Evolutionary conservation across 2,888 invertebrate species (phyloP).

Genomic region (Chironomus riparius): DNA sequence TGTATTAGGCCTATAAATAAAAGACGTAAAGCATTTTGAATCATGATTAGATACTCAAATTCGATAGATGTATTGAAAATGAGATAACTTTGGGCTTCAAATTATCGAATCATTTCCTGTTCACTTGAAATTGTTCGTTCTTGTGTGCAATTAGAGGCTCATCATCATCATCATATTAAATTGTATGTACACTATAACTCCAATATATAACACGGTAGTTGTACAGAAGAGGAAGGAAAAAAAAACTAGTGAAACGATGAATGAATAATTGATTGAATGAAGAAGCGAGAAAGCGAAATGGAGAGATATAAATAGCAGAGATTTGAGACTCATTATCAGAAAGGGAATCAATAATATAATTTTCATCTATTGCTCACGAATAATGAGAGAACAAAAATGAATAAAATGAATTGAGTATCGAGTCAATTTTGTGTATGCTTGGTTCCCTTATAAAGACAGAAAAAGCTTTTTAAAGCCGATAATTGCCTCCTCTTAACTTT

Average conservation of each 20-base stretch:
- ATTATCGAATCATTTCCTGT: slow-evolving; percentile 25
- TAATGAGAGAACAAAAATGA: too few species aligned
- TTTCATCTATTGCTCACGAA: not conserved
- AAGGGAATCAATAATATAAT: not conserved
- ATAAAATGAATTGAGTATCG: too few species aligned
- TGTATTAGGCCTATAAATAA: too few species aligned
- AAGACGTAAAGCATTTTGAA: too few species aligned
- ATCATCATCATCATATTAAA: not conserved
- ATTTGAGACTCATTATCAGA: not conserved
- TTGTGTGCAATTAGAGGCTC: not conserved
- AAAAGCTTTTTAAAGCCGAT: not conserved
- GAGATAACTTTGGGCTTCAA: not conserved
- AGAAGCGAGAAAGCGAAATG: not conserved
- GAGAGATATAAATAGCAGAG: not conserved
- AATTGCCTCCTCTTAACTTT: not conserved
- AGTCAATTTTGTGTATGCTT: not conserved
- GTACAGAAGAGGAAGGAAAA: too few species aligned
- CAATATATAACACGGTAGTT: too few species aligned
- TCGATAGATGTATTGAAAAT: not conserved
- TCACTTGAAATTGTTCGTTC: not conserved
- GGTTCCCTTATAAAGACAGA: not conserved
- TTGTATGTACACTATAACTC: not conserved
- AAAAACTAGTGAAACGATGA: too few species aligned
- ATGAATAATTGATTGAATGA: too few species aligned
- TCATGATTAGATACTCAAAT: too few species aligned